Evolutionary conservation across 2,888 invertebrate genomes (phyloP).

Genomic region (Epirrita christyi): DNA sequence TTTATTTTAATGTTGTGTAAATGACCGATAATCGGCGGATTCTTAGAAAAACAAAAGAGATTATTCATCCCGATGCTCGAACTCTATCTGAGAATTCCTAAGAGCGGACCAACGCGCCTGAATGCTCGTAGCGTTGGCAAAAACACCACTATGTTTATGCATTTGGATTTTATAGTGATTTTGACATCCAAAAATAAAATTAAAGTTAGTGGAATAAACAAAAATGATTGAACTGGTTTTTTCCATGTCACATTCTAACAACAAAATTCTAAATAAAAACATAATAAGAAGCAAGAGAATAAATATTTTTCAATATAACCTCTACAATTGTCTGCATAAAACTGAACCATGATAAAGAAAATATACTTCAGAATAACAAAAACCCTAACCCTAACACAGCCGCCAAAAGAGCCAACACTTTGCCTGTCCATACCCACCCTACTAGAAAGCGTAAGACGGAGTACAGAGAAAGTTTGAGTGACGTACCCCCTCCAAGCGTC

Average conservation of each 20-base stretch:
- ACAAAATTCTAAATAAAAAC: no score
- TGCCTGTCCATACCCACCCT: conserved; percentile 76
- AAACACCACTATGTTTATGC: conserved; percentile 25
- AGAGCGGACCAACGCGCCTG: conserved; percentile 64
- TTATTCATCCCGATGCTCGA: conserved; percentile 80
- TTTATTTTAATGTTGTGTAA: conserved; percentile 52
- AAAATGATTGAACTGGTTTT: no score
- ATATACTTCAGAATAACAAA: background rate
- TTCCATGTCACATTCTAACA: no score
- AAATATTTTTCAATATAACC: no score
- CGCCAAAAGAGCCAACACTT: conserved; percentile 56
- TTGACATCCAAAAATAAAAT: background rate
- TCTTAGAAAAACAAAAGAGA: conserved; percentile 83
- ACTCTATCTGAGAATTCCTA: conserved; percentile 81
- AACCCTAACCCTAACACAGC: conserved; percentile 31
- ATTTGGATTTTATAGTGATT: background rate
- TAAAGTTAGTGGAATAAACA: no score
- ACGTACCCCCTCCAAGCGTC: conserved; percentile 73
- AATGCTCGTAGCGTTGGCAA: conserved; percentile 66
- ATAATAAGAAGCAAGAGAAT: no score
- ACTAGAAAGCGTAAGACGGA: conserved; percentile 80
- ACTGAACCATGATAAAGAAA: background rate
- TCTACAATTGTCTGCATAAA: background rate
- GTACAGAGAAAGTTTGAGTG: conserved; percentile 85
- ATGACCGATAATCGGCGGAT: conserved; percentile 69